Evolutionary conservation across 2,888 invertebrate genomes (phyloP).

Genomic region (Trypoxylon attenuatum): DNA sequence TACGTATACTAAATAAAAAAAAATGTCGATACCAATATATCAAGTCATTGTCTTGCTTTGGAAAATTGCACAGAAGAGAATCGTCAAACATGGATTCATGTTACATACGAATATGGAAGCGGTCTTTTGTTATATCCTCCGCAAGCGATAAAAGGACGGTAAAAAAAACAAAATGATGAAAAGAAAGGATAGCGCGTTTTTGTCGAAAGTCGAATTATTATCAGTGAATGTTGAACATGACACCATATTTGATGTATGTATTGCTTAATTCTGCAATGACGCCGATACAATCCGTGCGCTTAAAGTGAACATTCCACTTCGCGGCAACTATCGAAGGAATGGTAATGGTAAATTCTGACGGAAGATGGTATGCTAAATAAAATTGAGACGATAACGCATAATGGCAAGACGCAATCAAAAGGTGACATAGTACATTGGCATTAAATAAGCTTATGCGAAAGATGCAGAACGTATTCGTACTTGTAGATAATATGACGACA

Average conservation of each 20-base stretch:
- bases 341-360: constrained; percentile 11
- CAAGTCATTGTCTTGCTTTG: constrained; percentile 19
- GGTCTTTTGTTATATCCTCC: constrained; percentile 15
- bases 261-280: constrained; percentile 8
- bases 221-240: constrained; percentile 11
- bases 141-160: constrained; percentile 24
- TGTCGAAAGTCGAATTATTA: too few species aligned
- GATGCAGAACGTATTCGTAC: constrained; percentile 36
- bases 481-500: constrained; percentile 35
- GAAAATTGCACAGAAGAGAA: constrained; percentile 46
- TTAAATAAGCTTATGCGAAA: constrained; percentile 43
- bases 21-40: too few species aligned
- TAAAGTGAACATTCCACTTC: constrained; percentile 19
- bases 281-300: constrained; percentile 20
- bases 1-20: too few species aligned
- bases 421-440: constrained; percentile 27
- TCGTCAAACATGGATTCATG: constrained; percentile 45
- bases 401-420: constrained; percentile 48
- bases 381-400: constrained; percentile 35
- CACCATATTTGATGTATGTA: constrained; percentile 27
- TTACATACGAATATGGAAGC: constrained; percentile 22
- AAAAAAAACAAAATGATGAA: constrained; percentile 11
- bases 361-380: constrained; percentile 38
- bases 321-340: constrained; percentile 15
- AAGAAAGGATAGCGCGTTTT: too few species aligned